A percentile compares a stretch with the other conserved stretches of the same genome.
Evolutionary conservation across 2,113 vertebrate species (phyloP).

Genomic region (Cavia aperea): DNA sequence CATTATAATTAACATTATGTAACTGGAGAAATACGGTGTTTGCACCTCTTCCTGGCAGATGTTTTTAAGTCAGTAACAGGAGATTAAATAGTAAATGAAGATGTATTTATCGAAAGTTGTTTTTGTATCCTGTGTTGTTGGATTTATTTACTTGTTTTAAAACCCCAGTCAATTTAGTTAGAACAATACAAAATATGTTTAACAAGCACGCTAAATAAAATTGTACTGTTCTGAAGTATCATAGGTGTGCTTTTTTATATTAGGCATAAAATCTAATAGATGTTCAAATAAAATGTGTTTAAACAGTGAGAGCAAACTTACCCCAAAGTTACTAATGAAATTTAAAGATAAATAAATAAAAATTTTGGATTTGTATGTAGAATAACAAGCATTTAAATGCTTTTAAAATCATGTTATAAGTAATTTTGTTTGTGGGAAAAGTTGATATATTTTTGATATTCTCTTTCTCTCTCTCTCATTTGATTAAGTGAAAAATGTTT

Average conservation of each 20-base stretch:
- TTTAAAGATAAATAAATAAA: not conserved
- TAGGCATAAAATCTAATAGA: not conserved
- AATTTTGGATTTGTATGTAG: not conserved
- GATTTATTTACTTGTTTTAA: constrained; percentile 40
- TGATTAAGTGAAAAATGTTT: not conserved
- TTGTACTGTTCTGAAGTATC: not conserved
- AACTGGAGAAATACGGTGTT: constrained; percentile 35
- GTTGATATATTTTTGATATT: not conserved
- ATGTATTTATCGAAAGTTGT: constrained; percentile 29
- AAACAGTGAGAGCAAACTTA: not conserved
- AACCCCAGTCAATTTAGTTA: constrained; percentile 19
- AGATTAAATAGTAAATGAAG: constrained; percentile 52
- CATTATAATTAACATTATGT: constrained; percentile 58
- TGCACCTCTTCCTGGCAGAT: constrained; percentile 37
- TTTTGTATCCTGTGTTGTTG: not conserved
- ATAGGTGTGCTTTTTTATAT: not conserved
- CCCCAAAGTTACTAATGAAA: not conserved
- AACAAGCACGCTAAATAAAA: not conserved
- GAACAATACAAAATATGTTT: not conserved
- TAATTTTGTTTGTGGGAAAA: not conserved
- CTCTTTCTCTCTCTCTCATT: not conserved
- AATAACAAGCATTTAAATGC: not conserved
- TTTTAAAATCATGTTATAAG: not conserved
- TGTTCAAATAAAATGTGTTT: not conserved
- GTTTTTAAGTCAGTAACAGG: constrained; percentile 15